Percentiles rank a stretch among this genome's conserved stretches.
phyloP scores from a whole-genome alignment of 2,888 invertebrate genomes.

The Catocala sponsa region DNA sequence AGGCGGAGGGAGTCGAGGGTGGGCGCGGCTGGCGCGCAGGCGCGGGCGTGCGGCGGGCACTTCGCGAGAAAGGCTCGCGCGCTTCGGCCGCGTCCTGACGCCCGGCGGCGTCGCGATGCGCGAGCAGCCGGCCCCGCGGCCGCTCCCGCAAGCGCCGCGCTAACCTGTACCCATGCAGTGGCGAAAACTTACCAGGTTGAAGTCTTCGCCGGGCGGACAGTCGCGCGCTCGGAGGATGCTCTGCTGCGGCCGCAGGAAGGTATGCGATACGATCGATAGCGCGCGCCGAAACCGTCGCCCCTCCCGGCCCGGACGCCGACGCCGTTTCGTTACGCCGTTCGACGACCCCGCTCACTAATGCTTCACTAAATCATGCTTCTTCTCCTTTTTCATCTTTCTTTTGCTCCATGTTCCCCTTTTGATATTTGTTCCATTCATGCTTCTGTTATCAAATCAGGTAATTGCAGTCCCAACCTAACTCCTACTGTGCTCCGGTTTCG shows the following conservation, averaged over 20 bases:
- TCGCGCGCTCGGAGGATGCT: conserved; percentile 96
- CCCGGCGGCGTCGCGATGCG: conserved; percentile 82
- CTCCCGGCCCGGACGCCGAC: conserved; percentile 85
- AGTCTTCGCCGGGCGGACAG: conserved; percentile 90
- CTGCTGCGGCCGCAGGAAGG: conserved; percentile 98
- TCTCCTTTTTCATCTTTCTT: conserved; percentile 51
- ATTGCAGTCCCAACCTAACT: conserved; percentile 6
- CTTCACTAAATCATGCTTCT: conserved; percentile 70
- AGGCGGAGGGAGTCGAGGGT: conserved; percentile 66
- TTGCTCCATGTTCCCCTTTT: conserved; percentile 22
- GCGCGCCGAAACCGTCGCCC: conserved; percentile 85
- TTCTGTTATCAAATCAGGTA: conserved; percentile 33
- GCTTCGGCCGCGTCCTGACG: conserved; percentile 80
- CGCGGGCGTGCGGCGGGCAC: conserved; percentile 79
- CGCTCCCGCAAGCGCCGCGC: conserved; percentile 87
- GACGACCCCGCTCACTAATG: conserved; percentile 82
- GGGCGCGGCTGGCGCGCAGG: conserved; percentile 68
- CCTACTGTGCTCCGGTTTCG: conserved; percentile 19
- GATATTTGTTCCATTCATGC: conserved; percentile 22
- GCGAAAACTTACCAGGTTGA: conserved; percentile 94
- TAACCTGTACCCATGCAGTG: conserved; percentile 93
- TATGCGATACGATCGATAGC: conserved; percentile 88
- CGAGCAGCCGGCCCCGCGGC: conserved; percentile 83
- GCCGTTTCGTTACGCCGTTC: conserved; percentile 61
- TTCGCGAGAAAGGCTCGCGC: conserved; percentile 85